A percentile compares a stretch with the other conserved stretches of the same genome.
Evolutionary conservation across 2,797 vertebrate species (phyloP).

Genomic region (Molothrus ater): DNA sequence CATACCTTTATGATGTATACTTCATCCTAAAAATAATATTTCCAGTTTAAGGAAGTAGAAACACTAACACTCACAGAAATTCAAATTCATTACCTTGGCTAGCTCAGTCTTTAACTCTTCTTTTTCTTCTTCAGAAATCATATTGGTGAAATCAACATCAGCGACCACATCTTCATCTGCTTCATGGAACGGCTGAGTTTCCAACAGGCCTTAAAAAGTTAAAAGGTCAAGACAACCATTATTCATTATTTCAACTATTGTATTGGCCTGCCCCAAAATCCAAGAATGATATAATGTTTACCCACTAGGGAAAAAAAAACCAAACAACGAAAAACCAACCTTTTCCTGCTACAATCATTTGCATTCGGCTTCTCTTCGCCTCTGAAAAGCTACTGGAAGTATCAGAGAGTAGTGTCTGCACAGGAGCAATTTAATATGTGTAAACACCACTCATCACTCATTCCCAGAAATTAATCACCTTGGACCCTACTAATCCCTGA

Average conservation of each 20-base stretch:
- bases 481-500: background rate
- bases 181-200: constrained; percentile 85
- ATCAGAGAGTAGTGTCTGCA: background rate
- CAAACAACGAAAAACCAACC: background rate
- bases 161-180: constrained; percentile 85
- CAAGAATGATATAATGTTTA: background rate
- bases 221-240: constrained; percentile 15
- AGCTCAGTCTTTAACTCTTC: constrained; percentile 90
- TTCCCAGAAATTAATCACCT: background rate
- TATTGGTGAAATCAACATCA: constrained; percentile 83
- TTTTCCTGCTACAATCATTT: background rate
- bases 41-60: background rate
- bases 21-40: background rate
- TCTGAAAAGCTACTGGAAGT: background rate
- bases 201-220: constrained; percentile 84
- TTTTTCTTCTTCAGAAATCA: constrained; percentile 90
- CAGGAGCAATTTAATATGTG: background rate
- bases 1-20: background rate
- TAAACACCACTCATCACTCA: background rate
- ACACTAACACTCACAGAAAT: background rate
- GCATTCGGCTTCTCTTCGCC: background rate
- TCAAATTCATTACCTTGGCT: constrained; percentile 80
- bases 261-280: background rate
- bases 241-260: background rate
- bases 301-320: background rate